Base-by-base conservation (phyloP, 2,888 invertebrate genomes). In the Epirrita christyi region DNA sequence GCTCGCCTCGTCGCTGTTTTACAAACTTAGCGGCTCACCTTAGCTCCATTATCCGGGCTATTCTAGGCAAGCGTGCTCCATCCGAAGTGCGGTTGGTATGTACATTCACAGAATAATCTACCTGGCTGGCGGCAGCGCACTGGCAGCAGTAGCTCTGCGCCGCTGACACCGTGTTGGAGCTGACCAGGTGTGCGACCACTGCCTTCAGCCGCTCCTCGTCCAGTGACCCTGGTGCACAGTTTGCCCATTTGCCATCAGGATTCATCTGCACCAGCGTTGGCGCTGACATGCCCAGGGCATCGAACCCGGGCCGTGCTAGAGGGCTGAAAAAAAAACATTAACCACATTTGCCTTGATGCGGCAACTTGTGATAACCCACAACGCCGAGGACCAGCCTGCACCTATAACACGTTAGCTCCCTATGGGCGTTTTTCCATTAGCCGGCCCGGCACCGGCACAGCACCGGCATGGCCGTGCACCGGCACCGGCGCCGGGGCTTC, bases 171-270 rank as follows among this genome's bases (percentile, higher is more conserved):
- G 86, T 80, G 32, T 84, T 79, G 1, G 86, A 82, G 4, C 72
- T 82, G 0, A 85, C 71, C 50, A 91, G 70, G 63, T 87, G 78
- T 37, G 82, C 76, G 0, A 91, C 81, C 2, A 91, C 76, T 2
- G 81, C 75, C 63, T 74, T 81, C 1, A 90, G 62, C 1, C 76
- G 71, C 11, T 83, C 80, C 62, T 87, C 86, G 13, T 91, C 88
- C 21, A 86, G 51, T n/a, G 69, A 66, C 1, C 67, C 72, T 0
- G 89, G 89, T 34, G 79, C 78, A 2, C 55, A 64, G 48, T 71
- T 85, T 55, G 86, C 82, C 90, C 90, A 91, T 71, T 83, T 80
- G 4, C 89, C 89, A 0, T 83, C 71, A 4, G 88, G 83, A 56
- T 90, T 91, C 76, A 88, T 78, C 67, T 88, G 85, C 0, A 88